Conservation (phyloP, 2,797 vertebrate genomes). For the Danio albolineatus region DNA sequence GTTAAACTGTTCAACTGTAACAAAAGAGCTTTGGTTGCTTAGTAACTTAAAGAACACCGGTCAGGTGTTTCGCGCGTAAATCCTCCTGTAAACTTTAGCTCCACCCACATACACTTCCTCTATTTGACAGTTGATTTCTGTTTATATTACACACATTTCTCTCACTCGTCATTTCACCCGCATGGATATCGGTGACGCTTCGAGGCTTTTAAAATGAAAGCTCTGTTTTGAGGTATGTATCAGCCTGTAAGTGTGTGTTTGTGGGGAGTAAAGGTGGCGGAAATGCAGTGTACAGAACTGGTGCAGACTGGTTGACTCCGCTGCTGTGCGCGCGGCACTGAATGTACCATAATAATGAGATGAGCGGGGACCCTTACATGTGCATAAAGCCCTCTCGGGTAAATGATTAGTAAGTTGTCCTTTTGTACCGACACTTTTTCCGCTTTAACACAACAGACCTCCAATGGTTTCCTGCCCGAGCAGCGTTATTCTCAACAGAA, state of each 20-base stretch:
- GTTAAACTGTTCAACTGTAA: background rate
- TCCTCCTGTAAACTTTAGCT: slow-evolving; percentile 56
- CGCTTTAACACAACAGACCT: background rate
- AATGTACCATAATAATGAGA: slow-evolving; percentile 36
- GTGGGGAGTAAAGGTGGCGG: slow-evolving; percentile 41
- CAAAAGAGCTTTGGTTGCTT: slow-evolving; percentile 9
- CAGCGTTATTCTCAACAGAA: slow-evolving; percentile 25
- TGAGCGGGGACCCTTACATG: slow-evolving; percentile 14
- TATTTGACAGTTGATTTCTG: slow-evolving; percentile 39
- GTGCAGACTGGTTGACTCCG: slow-evolving; percentile 67
- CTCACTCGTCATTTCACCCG: background rate
- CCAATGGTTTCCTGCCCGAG: background rate
- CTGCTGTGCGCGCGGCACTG: slow-evolving; percentile 51
- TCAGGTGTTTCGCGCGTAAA: slow-evolving; percentile 45
- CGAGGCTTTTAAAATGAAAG: slow-evolving; percentile 24
- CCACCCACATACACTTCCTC: slow-evolving; percentile 63
- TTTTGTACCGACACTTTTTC: slow-evolving; percentile 30
- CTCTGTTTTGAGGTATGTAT: slow-evolving; percentile 48
- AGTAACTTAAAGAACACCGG: slow-evolving; percentile 3
- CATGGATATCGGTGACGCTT: background rate
- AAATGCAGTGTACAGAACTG: slow-evolving; percentile 61
- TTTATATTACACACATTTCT: slow-evolving; percentile 7
- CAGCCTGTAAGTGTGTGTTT: background rate
- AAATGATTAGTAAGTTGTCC: slow-evolving; percentile 42
- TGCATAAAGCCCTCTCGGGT: slow-evolving; percentile 26